These are phyloP conservation scores for Pocota personata DNA, from an alignment of 2,888 invertebrate genomes.

Conservation along the genomic window DNA sequence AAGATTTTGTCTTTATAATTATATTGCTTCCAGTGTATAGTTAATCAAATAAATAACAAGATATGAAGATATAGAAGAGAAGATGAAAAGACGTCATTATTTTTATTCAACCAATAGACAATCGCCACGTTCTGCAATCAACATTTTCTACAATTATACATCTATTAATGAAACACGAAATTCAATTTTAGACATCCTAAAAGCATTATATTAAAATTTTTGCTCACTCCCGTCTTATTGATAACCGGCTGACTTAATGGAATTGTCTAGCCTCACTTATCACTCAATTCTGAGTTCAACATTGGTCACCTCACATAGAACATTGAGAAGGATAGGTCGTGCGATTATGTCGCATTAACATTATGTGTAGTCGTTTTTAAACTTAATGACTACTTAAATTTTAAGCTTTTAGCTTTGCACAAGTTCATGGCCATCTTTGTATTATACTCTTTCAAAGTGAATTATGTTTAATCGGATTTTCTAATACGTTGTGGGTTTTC, in stretches of 20 bases:
- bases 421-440: neutral
- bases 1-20: no score
- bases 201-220: neutral
- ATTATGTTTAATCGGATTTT: neutral
- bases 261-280: slow-evolving; percentile 20
- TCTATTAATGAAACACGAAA: neutral
- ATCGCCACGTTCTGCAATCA: neutral
- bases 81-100: no score
- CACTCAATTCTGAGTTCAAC: neutral
- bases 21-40: no score
- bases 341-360: slow-evolving; percentile 16
- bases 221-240: neutral
- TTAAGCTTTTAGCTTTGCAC: neutral
- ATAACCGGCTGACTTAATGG: slow-evolving; percentile 9
- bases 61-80: no score
- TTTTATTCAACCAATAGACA: neutral
- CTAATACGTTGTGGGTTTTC: neutral
- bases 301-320: slow-evolving; percentile 4
- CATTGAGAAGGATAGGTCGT: slow-evolving; percentile 13
- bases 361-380: neutral
- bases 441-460: neutral
- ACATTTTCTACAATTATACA: neutral
- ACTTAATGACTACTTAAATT: slow-evolving; percentile 3
- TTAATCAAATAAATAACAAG: no score
- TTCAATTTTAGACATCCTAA: neutral